Evolutionary conservation across 2,888 invertebrate genomes (phyloP), one percentile per base, ranked within the genome.

Genomic region (Drosophila nigritarsus): DNA sequence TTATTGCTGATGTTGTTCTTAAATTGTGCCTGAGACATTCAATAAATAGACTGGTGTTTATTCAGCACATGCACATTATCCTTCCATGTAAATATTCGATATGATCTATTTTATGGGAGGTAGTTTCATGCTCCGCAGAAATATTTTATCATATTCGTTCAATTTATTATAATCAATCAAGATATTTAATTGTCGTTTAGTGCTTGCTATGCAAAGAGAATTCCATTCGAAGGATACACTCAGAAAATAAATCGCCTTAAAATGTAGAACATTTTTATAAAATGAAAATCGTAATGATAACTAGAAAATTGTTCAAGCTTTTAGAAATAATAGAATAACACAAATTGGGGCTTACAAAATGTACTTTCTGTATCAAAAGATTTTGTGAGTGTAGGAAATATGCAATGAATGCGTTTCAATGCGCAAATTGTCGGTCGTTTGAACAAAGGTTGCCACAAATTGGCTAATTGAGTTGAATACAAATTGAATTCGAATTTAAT

Each of bases 401-500:
- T 38, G 8, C n/a, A 30, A 18, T 11, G 18, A n/a, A 15, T 51
- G 51, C 53, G 30, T 20, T 60, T 60, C 20, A 29, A 34, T 11
- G 20, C 45, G 18, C 15, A 36, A 30, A 20, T 51, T 36, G 20
- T 20, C 11, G 36, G 20, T 27, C 20, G 36, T n/a, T 7, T 7
- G 11, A 18, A 49, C n/a, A 49, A 49, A 59, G 13, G 13, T 7
- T n/a, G 29, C 30, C 27, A 24, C 48, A 60, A 55, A 38, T 60
- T 40, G 60, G 34, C 30, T 58, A 61, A 72, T 49, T 61, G 49
- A 65, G 54, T 65, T 54, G 32, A n/a, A 36, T 24, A 24, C 20
- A 36, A 55, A 67, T 60, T 42, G 53, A 50, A 62, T 62, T 61
- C 40, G 42, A 61, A 50, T 69, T 58, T 27, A 34, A 65, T 64